Base-by-base conservation (phyloP, 2,113 vertebrate species). In the Panthera tigris region DNA sequence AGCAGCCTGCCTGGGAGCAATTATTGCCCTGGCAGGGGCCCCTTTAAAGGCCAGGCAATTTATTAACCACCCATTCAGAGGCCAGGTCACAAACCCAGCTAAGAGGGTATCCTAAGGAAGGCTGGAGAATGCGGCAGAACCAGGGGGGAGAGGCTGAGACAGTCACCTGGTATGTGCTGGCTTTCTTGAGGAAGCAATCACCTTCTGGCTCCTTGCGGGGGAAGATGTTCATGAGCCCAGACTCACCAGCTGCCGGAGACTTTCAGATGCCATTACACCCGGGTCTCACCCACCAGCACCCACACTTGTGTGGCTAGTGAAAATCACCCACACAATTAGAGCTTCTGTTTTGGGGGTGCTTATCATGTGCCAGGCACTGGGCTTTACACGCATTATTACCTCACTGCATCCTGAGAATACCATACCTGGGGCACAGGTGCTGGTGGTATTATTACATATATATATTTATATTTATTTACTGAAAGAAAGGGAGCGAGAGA, bases 331-430 rank as follows among this genome's bases (percentile, higher is more conserved):
- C 82, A 41, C 7, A 4, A 21, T 36, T 2, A 79, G 3, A 55
- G 85, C 76, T 50, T 1, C 74, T 0, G 0, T 23, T 45, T 69
- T 21, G 15, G 79, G 74, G 78, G 18, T n/a, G 65, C n/a, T 83
- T 14, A 29, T 15, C 45, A 23, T 4, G 6, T 23, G 71, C 71
- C 23, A n/a, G 91, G 65, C 36, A 18, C 14, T 16, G 83, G 78
- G 14, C 8, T 65, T 79, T 4, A 18, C 4, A 10, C 0, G 0
- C 19, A 7, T 1, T 16, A 7, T 1, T 16, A 25, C 11, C 15
- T 76, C 79, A 2, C 0, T 10, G 79, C 3, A 1, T 45, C 80
- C 48, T 55, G 71, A 52, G 15, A 41, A 39, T 0, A 21, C 0
- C 81, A 36, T 18, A 0, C 48, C 13, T 12, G 16, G 14, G 50